Evolutionary conservation across 2,797 vertebrate species (phyloP), one percentile per base, ranked within the genome.

Genomic region (Pogoniulus pusillus): DNA sequence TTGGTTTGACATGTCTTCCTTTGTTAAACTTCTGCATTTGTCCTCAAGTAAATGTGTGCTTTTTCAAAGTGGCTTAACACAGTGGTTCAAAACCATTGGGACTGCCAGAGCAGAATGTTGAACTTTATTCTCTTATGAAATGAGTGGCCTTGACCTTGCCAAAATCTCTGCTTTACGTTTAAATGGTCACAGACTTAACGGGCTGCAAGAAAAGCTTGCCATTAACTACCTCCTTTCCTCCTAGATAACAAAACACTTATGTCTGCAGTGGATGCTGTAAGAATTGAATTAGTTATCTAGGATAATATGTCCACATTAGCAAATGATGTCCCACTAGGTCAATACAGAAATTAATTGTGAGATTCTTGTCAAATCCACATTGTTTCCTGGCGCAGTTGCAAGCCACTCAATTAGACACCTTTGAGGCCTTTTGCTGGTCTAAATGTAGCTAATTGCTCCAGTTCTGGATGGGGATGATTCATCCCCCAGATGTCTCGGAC

Each of bases 391-490:
- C 93, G 73, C 94, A 75, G 82, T 91, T 91, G 96, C 60, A 85
- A 94, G 87, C 91, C 93, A 96, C 96, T 98, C 97, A 97, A 97
- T 98, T 97, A 98, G 97, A 98, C 97, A 98, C 97, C 97, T 98
- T 97, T 97, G 93, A 95, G 96, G 95, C 91, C 95, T 96, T 96
- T 97, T 94, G 87, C 94, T 95, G 95, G 86, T 94, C 96, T 96
- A 95, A 97, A 97, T 90, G 82, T 93, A 97, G 97, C 97, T 98
- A 97, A 98, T 98, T 97, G 97, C 97, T 97, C 96, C 92, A 95
- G 96, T 97, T 97, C 96, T 96, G 94, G 82, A 77, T 63, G 91
- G 85, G 95, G 64, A 92, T 97, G 97, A 98, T 97, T 98, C 97
- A 98, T 97, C 95, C 95, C 96, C 96, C 97, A 98, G 97, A 98